Base-by-base conservation (phyloP, 1,140 invertebrate species). In the Meloidogyne chitwoodi region DNA sequence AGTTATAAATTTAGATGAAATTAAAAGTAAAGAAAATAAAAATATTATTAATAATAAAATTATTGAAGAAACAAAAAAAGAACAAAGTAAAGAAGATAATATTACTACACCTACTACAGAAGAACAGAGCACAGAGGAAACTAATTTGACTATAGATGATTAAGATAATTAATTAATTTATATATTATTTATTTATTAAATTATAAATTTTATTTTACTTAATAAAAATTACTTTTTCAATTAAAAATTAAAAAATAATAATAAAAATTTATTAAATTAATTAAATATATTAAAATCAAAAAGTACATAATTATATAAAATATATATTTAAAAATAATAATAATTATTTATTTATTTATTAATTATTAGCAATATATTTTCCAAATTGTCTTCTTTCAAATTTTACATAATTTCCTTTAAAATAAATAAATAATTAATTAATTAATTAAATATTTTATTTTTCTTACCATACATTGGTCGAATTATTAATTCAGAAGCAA, bases 401-500 rank as follows among this genome's bases (percentile, higher is more conserved):
- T 56, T 56, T 56, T 56, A 56, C 48, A 56, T 56, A 56, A 56
- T 56, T 56, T 22, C 48, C 48, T 56, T 56, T 8, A n/a, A 56
- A 56, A 56, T 22, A 56, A n/a, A 16, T 2, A 56, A n/a, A 41
- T 41, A 41, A 41, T 12, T 41, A 38, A 38, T 11, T 41, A 41
- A 41, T n/a, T n/a, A 41, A 41, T 14, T 41, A 41, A 12, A 41
- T 41, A 34, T 41, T 41, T 14, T 41, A 41, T 14, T 14, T 12
- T 56, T n/a, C 48, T 85, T 85, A 26, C 89, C 88, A 65, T 83
- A 79, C 81, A 86, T 85, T 41, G 89, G 88, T 26, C 89, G 80
- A 71, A 89, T 80, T 56, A 90, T 89, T 3, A 90, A 78, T 68
- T 89, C 89, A 14, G 86, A 86, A 10, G 83, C 77, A 5, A 89